Evolutionary conservation across 2,888 invertebrate genomes (phyloP).

Genomic region (Agrochola lychnidis): DNA sequence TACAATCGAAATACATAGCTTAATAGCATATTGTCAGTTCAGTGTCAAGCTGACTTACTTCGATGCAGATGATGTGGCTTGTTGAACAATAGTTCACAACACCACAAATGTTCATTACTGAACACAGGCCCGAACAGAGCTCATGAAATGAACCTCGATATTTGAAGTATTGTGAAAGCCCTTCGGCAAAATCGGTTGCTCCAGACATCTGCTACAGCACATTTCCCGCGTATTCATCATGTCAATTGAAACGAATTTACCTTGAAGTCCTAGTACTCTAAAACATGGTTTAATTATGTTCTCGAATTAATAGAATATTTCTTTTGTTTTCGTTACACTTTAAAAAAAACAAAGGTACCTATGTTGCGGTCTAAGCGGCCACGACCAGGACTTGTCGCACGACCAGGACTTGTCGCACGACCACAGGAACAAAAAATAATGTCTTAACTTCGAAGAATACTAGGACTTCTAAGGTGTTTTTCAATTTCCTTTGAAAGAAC

Average conservation of each 20-base stretch:
- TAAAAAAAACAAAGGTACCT: background rate
- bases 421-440: background rate
- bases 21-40: background rate
- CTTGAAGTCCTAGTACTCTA: background rate
- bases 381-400: background rate
- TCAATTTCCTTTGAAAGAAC: background rate
- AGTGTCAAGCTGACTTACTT: no score
- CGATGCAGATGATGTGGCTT: background rate
- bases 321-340: accelerated
- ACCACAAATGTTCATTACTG: conserved; percentile 4
- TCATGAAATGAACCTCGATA: background rate
- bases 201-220: conserved; percentile 9
- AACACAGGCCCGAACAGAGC: background rate
- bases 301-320: background rate
- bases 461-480: background rate
- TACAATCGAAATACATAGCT: no score
- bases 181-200: conserved; percentile 4
- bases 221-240: background rate
- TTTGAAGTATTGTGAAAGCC: background rate
- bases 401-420: background rate
- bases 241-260: background rate
- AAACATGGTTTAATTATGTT: background rate
- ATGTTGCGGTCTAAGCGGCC: background rate
- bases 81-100: background rate
- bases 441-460: background rate